A percentile compares a stretch with the other conserved stretches of the same genome.
These are phyloP conservation scores for Conomelus anceps DNA, from an alignment of 2,888 invertebrate species.

Conservation along the genomic window DNA sequence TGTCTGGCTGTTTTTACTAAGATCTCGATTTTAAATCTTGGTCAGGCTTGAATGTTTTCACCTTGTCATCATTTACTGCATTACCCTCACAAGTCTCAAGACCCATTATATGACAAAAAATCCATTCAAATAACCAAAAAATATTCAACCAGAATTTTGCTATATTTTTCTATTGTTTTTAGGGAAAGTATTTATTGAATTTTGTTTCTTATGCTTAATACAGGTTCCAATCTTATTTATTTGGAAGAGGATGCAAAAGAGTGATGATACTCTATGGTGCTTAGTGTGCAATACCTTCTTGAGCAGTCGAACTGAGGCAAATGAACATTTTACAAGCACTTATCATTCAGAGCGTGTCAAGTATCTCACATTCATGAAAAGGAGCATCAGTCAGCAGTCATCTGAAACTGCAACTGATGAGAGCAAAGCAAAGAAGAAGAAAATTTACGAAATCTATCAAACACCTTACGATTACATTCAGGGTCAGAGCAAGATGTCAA, in stretches of 20 bases:
- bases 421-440: background rate
- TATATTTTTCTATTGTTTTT: background rate
- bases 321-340: background rate
- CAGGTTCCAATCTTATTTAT: background rate
- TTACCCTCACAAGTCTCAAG: too few species aligned
- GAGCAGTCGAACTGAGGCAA: background rate
- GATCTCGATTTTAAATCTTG: too few species aligned
- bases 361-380: background rate
- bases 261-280: background rate
- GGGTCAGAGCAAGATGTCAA: background rate
- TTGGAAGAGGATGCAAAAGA: background rate
- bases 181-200: background rate
- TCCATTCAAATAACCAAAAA: too few species aligned
- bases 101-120: too few species aligned
- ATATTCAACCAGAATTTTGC: too few species aligned
- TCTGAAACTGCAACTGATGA: background rate
- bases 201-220: background rate
- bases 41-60: too few species aligned
- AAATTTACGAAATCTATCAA: background rate
- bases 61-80: too few species aligned
- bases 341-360: background rate
- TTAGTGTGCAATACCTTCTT: background rate
- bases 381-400: background rate
- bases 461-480: background rate
- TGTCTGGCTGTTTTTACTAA: too few species aligned